Evolutionary conservation across 2,888 invertebrate species (phyloP).

Genomic region (Clanis bilineata): DNA sequence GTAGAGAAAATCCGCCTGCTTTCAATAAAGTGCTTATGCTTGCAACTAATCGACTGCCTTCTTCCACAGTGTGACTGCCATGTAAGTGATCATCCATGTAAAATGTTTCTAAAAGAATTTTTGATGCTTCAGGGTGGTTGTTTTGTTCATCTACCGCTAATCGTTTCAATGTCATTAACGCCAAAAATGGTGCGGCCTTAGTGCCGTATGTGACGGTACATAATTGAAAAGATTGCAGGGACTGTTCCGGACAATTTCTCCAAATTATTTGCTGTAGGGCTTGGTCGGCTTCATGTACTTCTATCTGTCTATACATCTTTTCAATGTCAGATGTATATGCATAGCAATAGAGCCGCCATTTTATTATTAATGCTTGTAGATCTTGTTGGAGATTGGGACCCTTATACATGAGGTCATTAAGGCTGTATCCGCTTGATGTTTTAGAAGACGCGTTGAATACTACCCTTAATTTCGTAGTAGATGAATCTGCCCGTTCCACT

Average conservation of each 20-base stretch:
- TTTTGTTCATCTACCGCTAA: slow-evolving; percentile 1
- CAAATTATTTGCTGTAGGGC: slow-evolving; percentile 11
- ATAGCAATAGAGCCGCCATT: slow-evolving; percentile 18
- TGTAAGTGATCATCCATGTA: not conserved
- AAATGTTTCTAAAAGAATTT: not conserved
- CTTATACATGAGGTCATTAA: slow-evolving; percentile 1
- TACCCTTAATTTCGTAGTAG: not conserved
- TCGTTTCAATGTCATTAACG: slow-evolving; percentile 9
- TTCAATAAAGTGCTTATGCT: not conserved
- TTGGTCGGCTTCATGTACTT: slow-evolving; percentile 6
- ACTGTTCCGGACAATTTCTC: not conserved
- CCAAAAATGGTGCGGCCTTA: not conserved
- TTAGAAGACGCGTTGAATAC: not conserved
- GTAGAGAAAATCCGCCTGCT: not conserved
- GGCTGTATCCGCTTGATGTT: not conserved
- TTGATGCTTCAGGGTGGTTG: not conserved
- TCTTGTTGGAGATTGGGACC: not conserved
- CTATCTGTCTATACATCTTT: not conserved
- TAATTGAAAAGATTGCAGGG: not conserved
- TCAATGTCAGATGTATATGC: slow-evolving; percentile 21
- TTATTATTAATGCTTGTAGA: not conserved
- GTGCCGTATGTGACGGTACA: slow-evolving; percentile 6
- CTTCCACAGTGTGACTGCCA: not conserved
- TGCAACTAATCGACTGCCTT: not conserved
- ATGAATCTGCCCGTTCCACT: not conserved